Base-by-base conservation (phyloP, 2,113 vertebrate genomes). In the Neopipo cinnamomea region DNA sequence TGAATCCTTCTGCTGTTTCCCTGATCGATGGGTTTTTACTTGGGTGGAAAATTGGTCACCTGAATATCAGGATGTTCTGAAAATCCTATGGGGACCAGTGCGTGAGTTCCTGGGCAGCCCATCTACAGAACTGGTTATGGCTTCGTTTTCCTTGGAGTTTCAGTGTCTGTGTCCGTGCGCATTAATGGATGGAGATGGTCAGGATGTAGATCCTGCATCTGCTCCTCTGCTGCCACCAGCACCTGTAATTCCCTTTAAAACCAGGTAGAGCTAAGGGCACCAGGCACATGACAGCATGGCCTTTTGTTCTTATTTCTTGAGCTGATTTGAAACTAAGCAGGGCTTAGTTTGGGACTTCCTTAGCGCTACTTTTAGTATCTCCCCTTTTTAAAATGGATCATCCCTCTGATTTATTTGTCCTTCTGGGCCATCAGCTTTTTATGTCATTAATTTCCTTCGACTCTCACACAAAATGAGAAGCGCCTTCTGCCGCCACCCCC, bases 251-350 rank as follows among this genome's bases (percentile, higher is more conserved):
- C 31, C 39, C 42, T 68, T 59, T 2, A 1, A 9, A 88, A 17
- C 9, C 91, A 74, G 75, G 83, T 71, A 94, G 92, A 70, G 83
- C 37, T 85, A 21, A 95, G 86, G 73, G 88, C 83, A 33, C 46
- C 17, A 1, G 3, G 92, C 92, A 89, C 16, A 56, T 95, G 83
- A 79, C 1, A 0, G 9, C 0, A 1, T 58, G 79, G 88, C 94
- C 93, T 86, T 91, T 94, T 92, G 91, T 93, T 97, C 95, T 93
- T 93, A 95, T 50, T 95, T 95, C 95, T 95, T 96, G 93, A 97
- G 94, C 94, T 95, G 95, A 94, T 97, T 95, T 87, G 93, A 89
- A 87, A 91, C 94, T 95, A 97, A 96, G 96, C 84, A 94, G 93
- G 96, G 96, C 95, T 97, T 97, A 96, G 49, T 96, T 96, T 92